Percentiles rank a stretch among this genome's conserved stretches.
Conservation (phyloP, 2,888 invertebrate species). For the Sipha maydis region DNA sequence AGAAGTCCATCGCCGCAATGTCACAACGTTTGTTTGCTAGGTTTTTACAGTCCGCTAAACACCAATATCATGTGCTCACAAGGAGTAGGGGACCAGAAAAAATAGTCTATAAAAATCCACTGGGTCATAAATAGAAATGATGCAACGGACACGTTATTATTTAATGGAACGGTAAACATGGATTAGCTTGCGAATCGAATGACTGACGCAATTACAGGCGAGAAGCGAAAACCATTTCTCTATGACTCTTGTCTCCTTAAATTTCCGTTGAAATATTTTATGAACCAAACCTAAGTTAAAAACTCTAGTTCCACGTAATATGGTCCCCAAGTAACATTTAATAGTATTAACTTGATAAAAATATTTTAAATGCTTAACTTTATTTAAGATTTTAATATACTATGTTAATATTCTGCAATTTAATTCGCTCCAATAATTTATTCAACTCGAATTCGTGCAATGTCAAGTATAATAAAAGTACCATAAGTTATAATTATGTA, state of each 20-base stretch:
- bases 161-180: conserved; percentile 61
- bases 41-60: conserved; percentile 58
- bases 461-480: too few species aligned
- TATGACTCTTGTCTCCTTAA: not conserved
- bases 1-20: conserved; percentile 60
- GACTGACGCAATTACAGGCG: conserved; percentile 55
- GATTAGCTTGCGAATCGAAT: conserved; percentile 53
- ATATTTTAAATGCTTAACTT: too few species aligned
- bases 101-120: conserved; percentile 48
- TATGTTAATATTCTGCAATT: too few species aligned
- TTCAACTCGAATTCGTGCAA: too few species aligned
- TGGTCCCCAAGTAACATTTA: too few species aligned
- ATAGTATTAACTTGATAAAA: too few species aligned
- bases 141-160: conserved; percentile 52
- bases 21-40: conserved; percentile 50
- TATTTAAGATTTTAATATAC: too few species aligned
- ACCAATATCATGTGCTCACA: conserved; percentile 15
- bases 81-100: conserved; percentile 42
- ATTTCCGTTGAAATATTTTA: not conserved
- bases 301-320: too few species aligned
- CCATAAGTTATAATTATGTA: too few species aligned
- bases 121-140: conserved; percentile 35
- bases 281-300: not conserved
- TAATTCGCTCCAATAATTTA: too few species aligned
- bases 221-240: conserved; percentile 47